Base-by-base conservation (phyloP, 2,888 invertebrate species). In the Synanthedon andrenaeformis region DNA sequence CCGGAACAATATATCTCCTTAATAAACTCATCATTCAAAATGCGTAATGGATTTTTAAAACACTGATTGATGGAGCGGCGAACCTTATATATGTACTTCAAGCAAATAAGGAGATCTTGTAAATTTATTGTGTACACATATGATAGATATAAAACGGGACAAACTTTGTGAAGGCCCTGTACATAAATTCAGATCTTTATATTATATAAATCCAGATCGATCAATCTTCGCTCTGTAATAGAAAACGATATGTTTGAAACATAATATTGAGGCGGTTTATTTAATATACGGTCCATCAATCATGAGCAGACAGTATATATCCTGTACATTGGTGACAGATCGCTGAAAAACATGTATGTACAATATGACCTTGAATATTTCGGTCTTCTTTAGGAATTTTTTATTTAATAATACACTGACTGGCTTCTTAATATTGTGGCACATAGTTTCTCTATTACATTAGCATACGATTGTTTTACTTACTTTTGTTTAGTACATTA, bases 251-350 rank as follows among this genome's bases (percentile, higher is more conserved):
- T 77, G 74, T 81, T 81, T 79, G 79, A 80, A 83, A 82, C 69
- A 82, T 78, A 78, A 85, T 82, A 83, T 81, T 68, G 75, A 67
- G 68, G 69, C 65, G 80, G 76, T 80, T 82, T 83, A 84, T 85
- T 85, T 81, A 84, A 82, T 84, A 82, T 79, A 78, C 68, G 70
- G 71, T 65, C 73, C 76, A 86, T 86, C 85, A 81, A 86, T 86
- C 85, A 83, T 69, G 58, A 12, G 58, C 66, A 69, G 67, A 70
- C 72, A 69, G 69, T 70, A 70, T 70, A 61, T 66, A 67, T 71
- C 66, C 67, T 72, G 72, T 67, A 61, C 67, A 65, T 61, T 65
- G 79, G 79, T 76, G 84, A 85, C 84, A 82, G 78, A 76, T 77
- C 72, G 66, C 63, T 66, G 71, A 65, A 76, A 77, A 79, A 79